Conservation (phyloP, 64 coral and sea anemone genomes). For the Trachythela sp. region DNA sequence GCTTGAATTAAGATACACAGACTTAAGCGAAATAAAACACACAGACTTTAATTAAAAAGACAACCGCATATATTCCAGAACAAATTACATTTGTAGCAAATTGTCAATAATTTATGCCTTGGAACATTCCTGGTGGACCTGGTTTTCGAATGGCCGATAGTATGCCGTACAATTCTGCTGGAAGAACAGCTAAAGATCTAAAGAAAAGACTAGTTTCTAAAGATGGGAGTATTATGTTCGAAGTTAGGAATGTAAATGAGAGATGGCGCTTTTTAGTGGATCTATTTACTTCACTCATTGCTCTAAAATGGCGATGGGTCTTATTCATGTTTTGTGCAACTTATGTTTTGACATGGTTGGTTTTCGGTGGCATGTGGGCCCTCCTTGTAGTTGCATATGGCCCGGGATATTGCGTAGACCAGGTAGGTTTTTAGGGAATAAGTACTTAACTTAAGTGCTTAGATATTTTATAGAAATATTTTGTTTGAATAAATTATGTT, state of each 20-base stretch:
- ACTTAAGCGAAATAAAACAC: no score
- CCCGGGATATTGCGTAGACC: slow-evolving; percentile 51
- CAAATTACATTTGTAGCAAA: not conserved
- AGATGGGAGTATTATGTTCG: slow-evolving; percentile 57
- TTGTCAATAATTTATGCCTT: not conserved
- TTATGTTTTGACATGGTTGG: slow-evolving; percentile 68
- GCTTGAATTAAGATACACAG: no score
- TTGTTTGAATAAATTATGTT: no score
- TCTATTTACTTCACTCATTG: slow-evolving; percentile 77
- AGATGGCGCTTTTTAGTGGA: slow-evolving; percentile 68
- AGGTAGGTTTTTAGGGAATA: slow-evolving; percentile 45
- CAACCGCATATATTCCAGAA: not conserved
- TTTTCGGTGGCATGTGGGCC: slow-evolving; percentile 77
- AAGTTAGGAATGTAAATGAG: slow-evolving; percentile 61
- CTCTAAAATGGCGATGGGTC: slow-evolving; percentile 68
- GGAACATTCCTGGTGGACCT: not conserved
- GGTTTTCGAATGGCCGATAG: not conserved
- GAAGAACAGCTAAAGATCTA: not conserved
- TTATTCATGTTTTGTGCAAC: slow-evolving; percentile 55
- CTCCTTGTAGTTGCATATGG: slow-evolving; percentile 63
- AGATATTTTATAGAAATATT: no score
- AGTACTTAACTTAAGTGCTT: not conserved
- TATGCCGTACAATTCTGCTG: not conserved
- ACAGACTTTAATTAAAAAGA: not conserved
- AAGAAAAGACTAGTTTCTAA: slow-evolving; percentile 70